Evolutionary conservation across 2,888 invertebrate genomes (phyloP), one percentile per base, ranked within the genome.

Genomic region (Galerucella nymphaeae): DNA sequence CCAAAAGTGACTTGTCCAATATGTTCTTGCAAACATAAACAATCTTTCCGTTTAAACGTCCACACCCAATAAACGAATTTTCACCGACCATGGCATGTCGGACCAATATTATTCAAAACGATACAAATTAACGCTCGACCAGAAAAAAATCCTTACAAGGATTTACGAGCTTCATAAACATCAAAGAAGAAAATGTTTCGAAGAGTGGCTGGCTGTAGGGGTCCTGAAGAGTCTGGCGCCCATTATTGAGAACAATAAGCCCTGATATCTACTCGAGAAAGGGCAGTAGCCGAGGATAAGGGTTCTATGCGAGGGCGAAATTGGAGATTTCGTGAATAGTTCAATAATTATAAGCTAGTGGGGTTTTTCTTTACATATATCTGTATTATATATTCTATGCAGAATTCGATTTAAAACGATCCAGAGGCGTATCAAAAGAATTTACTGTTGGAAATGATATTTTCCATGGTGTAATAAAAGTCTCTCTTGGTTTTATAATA

Each of bases 101-200:
- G 50, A 68, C 55, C 59, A 18, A 61, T 68, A 68, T 68, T 68
- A 68, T 68, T 68, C 61, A 68, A 61, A 68, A 61, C 61, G 41
- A 55, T 50, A 66, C 61, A 68, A 68, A 68, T 68, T 68, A 61
- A 68, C 50, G 50, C 42, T 62, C 16, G 38, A 68, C n/a, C 53
- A 61, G 61, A 61, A 68, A 59, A 68, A 61, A 18, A 20, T 50
- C 45, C 10, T 14, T 42, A n/a, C 48, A 38, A 11, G 50, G 16
- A 68, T 68, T 68, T 68, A 68, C 68, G 68, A 68, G 57, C 20
- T n/a, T 30, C 68, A 38, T 61, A 68, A 68, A 68, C 48, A 50
- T 38, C 42, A 55, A 58, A 42, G 41, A 20, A 16, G 48, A 13
- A 45, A 45, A 63, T 48, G 48, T 58, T 58, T 58, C 23, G 61